These are phyloP conservation scores for Heterocephalus glaber DNA, from an alignment of 2,113 vertebrate genomes.

Conservation along the genomic window DNA sequence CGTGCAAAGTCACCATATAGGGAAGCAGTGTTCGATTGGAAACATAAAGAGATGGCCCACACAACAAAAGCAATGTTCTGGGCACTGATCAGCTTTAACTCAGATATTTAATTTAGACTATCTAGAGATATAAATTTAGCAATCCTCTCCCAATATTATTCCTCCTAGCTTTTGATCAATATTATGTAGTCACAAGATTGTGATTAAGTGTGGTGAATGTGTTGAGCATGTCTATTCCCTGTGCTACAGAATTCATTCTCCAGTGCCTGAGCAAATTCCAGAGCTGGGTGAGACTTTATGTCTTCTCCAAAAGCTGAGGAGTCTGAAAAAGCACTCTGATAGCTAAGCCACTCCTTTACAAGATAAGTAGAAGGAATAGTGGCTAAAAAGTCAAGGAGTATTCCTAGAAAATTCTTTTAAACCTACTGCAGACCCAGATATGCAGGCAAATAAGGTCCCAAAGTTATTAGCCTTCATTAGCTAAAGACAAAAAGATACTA, in stretches of 20 bases:
- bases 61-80: background rate
- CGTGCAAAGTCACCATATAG: background rate
- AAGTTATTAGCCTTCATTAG: background rate
- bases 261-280: background rate
- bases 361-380: background rate
- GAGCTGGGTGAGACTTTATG: background rate
- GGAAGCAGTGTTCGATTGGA: background rate
- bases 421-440: background rate
- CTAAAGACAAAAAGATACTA: background rate
- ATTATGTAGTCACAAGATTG: background rate
- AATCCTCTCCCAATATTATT: background rate
- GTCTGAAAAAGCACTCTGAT: background rate
- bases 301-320: background rate
- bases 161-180: background rate
- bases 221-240: background rate
- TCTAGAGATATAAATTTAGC: background rate
- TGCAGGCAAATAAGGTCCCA: background rate
- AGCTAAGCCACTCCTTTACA: background rate
- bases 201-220: background rate
- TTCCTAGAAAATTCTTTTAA: background rate
- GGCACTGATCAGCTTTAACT: background rate
- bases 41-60: background rate
- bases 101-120: constrained; percentile 30
- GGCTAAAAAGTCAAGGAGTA: background rate
- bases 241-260: background rate